Base-by-base conservation (phyloP, 1,140 invertebrate genomes). In the Oppia nitens region DNA sequence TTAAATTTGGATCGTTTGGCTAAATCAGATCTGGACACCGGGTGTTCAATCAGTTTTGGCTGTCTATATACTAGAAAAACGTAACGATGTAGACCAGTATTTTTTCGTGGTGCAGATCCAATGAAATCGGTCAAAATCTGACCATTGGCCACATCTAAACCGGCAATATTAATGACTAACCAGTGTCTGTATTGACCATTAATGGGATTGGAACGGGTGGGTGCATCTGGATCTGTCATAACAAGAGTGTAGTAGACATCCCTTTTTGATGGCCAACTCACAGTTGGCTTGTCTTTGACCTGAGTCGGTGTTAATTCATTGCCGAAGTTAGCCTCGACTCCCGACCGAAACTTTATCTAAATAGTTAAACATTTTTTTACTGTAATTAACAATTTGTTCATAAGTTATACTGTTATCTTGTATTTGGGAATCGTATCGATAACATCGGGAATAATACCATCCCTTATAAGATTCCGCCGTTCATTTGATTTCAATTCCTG, bases 191-290 rank as follows among this genome's bases (percentile, higher is more conserved):
- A 90, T 74, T 93, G 89, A 20, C 53, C 29, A 54, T 11, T 29
- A 55, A 27, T 40, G 53, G 81, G 85, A 29, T 84, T 75, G 3
- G 78, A 73, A 3, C 87, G 78, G 66, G 82, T 86, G 12, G 89
- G 89, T 14, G 88, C 87, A 77, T 94, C 89, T 2, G 87, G 87
- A 81, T 93, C 89, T 84, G 74, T 83, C 83, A 90, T 81, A 53
- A 81, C 79, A 0, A 94, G 70, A 1, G 84, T 85, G 66, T 91
- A 93, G 55, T 71, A 40, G 12, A 50, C 47, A 6, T 32, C 55
- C 25, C 26, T 12, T 47, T 61, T 55, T 2, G 51, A n/a, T 21
- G 68, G 65, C 66, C 67, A 75, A 24, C 53, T 64, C 32, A 76
- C 50, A 47, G 61, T 55, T 73, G 65, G 17, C 68, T 72, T 21